Percentiles rank a stretch among this genome's conserved stretches.
These are phyloP conservation scores for Microcebus ravelobensis DNA, from an alignment of 2,113 vertebrate species.

Conservation along the genomic window DNA sequence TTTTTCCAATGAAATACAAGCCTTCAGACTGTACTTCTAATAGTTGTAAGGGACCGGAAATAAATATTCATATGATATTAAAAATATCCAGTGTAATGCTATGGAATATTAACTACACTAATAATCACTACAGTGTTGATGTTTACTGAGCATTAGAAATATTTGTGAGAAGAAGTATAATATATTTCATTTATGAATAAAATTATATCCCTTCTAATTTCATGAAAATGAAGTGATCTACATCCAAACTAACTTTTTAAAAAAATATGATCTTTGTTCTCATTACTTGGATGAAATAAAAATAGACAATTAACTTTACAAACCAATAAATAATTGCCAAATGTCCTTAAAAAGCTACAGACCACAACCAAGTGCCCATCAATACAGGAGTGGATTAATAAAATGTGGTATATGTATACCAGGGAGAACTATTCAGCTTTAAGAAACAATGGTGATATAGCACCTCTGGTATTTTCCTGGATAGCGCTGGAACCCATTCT, in stretches of 20 bases:
- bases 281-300: conserved; percentile 2
- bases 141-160: neutral
- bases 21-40: neutral
- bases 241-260: neutral
- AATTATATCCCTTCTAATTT: neutral
- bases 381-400: too few relatives aligned
- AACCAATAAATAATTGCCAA: conserved; percentile 1
- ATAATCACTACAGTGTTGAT: neutral
- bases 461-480: too few relatives aligned
- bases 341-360: neutral
- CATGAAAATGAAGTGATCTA: neutral
- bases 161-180: neutral
- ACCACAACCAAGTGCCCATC: neutral
- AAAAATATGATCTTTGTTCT: neutral
- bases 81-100: neutral
- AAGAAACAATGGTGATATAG: too few relatives aligned
- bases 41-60: neutral
- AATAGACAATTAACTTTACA: neutral
- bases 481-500: too few relatives aligned
- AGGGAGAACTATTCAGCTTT: too few relatives aligned
- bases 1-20: neutral
- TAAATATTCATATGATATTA: neutral
- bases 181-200: neutral
- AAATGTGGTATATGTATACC: too few relatives aligned
- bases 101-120: neutral